These are phyloP conservation scores for Wiebesia pumilae DNA, from an alignment of 1,140 invertebrate species.

Conservation along the genomic window DNA sequence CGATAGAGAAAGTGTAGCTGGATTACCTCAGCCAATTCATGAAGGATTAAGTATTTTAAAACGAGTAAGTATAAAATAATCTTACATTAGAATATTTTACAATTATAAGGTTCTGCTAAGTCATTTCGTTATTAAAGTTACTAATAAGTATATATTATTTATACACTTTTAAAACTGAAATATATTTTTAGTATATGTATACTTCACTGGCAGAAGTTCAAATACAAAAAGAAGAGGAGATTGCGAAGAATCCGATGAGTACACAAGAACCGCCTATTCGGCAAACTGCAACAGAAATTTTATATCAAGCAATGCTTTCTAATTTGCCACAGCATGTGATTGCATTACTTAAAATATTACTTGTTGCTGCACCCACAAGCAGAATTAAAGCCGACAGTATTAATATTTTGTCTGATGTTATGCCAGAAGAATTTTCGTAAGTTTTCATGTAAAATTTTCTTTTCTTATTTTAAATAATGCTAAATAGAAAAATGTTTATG, in stretches of 20 bases:
- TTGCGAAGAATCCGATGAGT: slow-evolving; percentile 85
- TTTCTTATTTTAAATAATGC: slow-evolving; percentile 3
- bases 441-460: slow-evolving; percentile 56
- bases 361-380: slow-evolving; percentile 97
- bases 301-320: slow-evolving; percentile 94
- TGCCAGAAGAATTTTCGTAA: slow-evolving; percentile 97
- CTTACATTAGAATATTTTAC: background rate
- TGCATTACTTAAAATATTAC: slow-evolving; percentile 95
- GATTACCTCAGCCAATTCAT: slow-evolving; percentile 95
- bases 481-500: slow-evolving; percentile 34
- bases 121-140: background rate
- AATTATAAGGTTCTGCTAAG: too few relatives aligned
- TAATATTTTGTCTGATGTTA: slow-evolving; percentile 97
- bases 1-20: slow-evolving; percentile 90
- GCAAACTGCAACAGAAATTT: slow-evolving; percentile 88
- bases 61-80: slow-evolving; percentile 72
- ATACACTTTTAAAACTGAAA: background rate
- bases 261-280: slow-evolving; percentile 73
- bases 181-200: slow-evolving; percentile 83
- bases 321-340: slow-evolving; percentile 98
- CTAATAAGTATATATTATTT: slow-evolving; percentile 2
- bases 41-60: slow-evolving; percentile 94
- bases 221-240: slow-evolving; percentile 88
- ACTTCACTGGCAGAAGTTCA: slow-evolving; percentile 89
- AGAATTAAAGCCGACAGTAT: slow-evolving; percentile 99